Evolutionary conservation across 2,113 vertebrate species (phyloP), one percentile per base, ranked within the genome.

Genomic region (Circaetus cinerascens): DNA sequence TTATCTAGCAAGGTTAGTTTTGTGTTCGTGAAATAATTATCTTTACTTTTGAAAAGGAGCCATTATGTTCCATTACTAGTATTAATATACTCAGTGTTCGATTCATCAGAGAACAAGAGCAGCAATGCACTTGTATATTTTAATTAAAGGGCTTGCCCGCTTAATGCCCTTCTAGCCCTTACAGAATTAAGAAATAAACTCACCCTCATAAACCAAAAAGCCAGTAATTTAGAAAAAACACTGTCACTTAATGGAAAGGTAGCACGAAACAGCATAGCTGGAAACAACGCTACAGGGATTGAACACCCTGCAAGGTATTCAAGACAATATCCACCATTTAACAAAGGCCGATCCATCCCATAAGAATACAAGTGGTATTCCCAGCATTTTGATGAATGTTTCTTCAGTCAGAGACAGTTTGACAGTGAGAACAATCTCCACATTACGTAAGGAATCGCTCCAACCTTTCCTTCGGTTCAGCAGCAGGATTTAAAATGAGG

Each of bases 1-100:
- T 96, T 95, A 95, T 82, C 55, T 93, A 56, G 72, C 88, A 90
- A 83, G 56, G 74, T 86, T 86, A 95, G 69, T 90, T 96, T 76
- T 93, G 88, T 55, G 59, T 74, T 95, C 51, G 88, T 82, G 74
- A 90, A 93, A 95, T 91, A 93, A 93, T 95, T 88, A 82, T 38
- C 74, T 95, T 96, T 95, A 92, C 80, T 95, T 95, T 73, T 89
- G 86, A 93, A 55, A 40, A 95, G 81, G 5, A 84, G 62, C 78
- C 89, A 91, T 91, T 95, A 93, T 43, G 62, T 73, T 90, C 78
- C 48, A 90, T 88, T 93, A 93, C 79, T 51, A 94, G 53, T 90
- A 94, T 94, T 95, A 95, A 97, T 77, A 84, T 21, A 71, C 40
- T 36, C 46, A 73, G 38, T 8, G 18, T 66, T 93, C 5, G 15